Evolutionary conservation across 2,797 vertebrate genomes (phyloP).

Genomic region (Stomatorhinus walkeri): DNA sequence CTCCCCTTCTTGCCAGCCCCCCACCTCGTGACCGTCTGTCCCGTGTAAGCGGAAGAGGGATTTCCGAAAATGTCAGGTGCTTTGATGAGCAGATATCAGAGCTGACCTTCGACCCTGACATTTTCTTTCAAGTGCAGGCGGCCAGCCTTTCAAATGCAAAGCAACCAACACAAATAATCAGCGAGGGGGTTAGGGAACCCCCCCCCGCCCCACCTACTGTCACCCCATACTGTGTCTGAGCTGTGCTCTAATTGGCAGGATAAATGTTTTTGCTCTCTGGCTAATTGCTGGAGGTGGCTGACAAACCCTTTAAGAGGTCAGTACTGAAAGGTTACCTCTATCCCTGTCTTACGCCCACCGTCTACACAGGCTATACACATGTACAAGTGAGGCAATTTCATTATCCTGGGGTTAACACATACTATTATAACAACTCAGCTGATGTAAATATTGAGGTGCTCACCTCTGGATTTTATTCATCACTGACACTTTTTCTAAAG

Average conservation of each 20-base stretch:
- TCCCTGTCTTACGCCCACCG: not conserved
- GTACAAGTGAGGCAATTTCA: not conserved
- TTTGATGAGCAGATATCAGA: slow-evolving; percentile 42
- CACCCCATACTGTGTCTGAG: slow-evolving; percentile 25
- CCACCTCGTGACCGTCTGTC: slow-evolving; percentile 17
- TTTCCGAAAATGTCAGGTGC: slow-evolving; percentile 41
- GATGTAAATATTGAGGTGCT: not conserved
- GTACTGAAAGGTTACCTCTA: slow-evolving; percentile 13
- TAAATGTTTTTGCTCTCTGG: slow-evolving; percentile 37
- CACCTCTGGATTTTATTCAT: not conserved
- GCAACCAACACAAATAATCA: not conserved
- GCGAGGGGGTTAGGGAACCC: not conserved
- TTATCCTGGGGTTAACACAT: not conserved
- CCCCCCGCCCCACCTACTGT: slow-evolving; percentile 14
- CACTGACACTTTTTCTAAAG: not conserved
- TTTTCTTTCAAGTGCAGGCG: slow-evolving; percentile 50
- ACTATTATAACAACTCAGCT: not conserved
- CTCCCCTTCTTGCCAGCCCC: not conserved
- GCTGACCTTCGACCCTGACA: slow-evolving; percentile 49
- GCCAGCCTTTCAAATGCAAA: slow-evolving; percentile 49
- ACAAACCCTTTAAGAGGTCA: not conserved
- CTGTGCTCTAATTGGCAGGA: slow-evolving; percentile 39
- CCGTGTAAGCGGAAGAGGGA: slow-evolving; percentile 6
- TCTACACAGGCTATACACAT: not conserved
- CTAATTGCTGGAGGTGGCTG: slow-evolving; percentile 22